Percentiles rank a stretch among this genome's conserved stretches.
Conservation (phyloP, 1,140 invertebrate species). For the Sinonovacula constricta region DNA sequence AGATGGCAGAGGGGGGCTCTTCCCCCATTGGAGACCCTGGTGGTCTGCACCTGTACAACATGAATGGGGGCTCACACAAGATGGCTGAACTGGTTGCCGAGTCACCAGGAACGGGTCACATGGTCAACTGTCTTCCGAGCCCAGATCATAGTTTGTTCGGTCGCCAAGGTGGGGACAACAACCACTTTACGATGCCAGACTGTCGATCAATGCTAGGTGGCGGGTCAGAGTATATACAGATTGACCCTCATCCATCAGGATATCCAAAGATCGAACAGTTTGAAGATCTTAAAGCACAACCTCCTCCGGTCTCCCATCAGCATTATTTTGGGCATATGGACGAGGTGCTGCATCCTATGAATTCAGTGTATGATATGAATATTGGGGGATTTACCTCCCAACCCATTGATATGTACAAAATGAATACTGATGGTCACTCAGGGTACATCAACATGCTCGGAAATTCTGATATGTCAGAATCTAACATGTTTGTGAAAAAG, state of each 20-base stretch:
- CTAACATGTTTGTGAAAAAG: slow-evolving; percentile 28
- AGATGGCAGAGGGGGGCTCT: slow-evolving; percentile 43
- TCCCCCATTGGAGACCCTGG: slow-evolving; percentile 3
- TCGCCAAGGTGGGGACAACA: not conserved
- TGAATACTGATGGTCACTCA: not conserved
- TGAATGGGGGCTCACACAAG: slow-evolving; percentile 38
- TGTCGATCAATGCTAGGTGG: not conserved
- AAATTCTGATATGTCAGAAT: slow-evolving; percentile 1
- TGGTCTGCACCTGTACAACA: slow-evolving; percentile 39
- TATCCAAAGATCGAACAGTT: not conserved
- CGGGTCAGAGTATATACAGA: not conserved
- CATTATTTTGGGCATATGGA: not conserved
- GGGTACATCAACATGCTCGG: slow-evolving; percentile 45
- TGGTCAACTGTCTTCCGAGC: not conserved
- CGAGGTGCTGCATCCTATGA: not conserved
- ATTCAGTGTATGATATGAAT: not conserved
- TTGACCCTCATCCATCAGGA: not conserved
- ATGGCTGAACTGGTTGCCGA: slow-evolving; percentile 37
- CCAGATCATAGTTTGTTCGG: not conserved
- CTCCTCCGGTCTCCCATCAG: not conserved
- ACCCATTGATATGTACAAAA: slow-evolving; percentile 27
- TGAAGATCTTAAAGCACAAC: not conserved
- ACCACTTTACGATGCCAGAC: not conserved
- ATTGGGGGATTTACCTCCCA: not conserved
- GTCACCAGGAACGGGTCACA: not conserved